Evolutionary conservation across 2,888 invertebrate genomes (phyloP), one percentile per base, ranked within the genome.

Genomic region (Pocota personata): DNA sequence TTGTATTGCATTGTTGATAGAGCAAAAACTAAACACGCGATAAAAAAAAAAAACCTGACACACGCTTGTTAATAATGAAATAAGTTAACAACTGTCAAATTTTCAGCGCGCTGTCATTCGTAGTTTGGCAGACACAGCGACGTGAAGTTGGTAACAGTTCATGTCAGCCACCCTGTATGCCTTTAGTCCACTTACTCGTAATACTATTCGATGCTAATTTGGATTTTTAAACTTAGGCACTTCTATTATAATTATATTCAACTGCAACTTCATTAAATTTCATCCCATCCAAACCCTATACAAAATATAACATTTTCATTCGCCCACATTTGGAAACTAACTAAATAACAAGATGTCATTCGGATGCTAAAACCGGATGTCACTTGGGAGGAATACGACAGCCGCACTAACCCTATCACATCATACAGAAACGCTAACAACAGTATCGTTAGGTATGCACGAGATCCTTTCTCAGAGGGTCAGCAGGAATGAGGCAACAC

Each of bases 321-420:
- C 72, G 27, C 76, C 76, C 82, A 72, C 82, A 76, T 82, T 86
- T 43, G 84, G 60, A 82, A 86, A 76, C 86, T 86, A 82, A 86
- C 86, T 86, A 86, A 86, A 86, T 86, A 86, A 86, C 86, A 82
- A 82, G 86, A 86, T 86, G 86, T 82, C 86, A 77, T 82, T 77
- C 67, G 86, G 86, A 76, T 72, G 60, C 76, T 86, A 62, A 86
- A 86, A 72, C 72, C 86, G 86, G 86, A 86, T 86, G 86, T 86
- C 86, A 86, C 76, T 82, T 76, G 58, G 67, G 73, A 73, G 69
- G 30, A 67, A 60, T 52, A 71, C 35, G 16, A 66, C 64, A 67
- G 75, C 86, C 76, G 40, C 66, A 64, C 62, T 57, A 62, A 84
- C 66, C 50, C 76, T 57, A 57, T 50, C 64, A 71, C 64, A 71